Evolutionary conservation across 2,113 vertebrate species (phyloP).

Genomic region (Megalops atlanticus): DNA sequence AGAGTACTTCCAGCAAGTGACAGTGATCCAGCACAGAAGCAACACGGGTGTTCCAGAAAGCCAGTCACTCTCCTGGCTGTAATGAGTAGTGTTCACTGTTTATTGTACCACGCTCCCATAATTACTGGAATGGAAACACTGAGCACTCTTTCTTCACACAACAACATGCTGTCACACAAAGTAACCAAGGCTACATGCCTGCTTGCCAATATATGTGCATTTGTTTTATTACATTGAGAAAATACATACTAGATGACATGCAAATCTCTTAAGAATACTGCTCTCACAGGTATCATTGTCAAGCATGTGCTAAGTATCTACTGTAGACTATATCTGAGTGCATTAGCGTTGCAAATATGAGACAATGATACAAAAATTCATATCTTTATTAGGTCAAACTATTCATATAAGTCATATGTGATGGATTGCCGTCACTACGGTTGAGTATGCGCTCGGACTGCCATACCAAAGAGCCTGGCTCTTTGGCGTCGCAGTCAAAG

Average conservation of each 20-base stretch:
- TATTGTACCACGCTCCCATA: slow-evolving; percentile 29
- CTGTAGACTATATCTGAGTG: background rate
- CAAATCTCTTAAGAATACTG: too few relatives aligned
- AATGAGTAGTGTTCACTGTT: slow-evolving; percentile 32
- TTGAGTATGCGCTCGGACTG: too few relatives aligned
- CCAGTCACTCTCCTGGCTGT: slow-evolving; percentile 28
- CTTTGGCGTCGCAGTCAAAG: too few relatives aligned
- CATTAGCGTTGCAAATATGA: background rate
- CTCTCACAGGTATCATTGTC: too few relatives aligned
- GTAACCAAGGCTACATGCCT: background rate
- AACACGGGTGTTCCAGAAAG: slow-evolving; percentile 50
- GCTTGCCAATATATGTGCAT: background rate
- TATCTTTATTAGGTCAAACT: too few relatives aligned
- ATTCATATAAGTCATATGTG: too few relatives aligned
- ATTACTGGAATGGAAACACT: background rate
- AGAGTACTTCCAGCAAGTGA: slow-evolving; percentile 21
- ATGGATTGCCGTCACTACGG: too few relatives aligned
- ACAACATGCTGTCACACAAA: background rate
- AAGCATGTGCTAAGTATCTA: background rate
- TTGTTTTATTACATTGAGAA: background rate
- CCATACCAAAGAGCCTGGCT: too few relatives aligned
- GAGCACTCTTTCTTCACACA: background rate
- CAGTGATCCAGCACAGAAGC: slow-evolving; percentile 38
- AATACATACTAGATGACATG: background rate
- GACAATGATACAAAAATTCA: background rate